These are phyloP conservation scores for Tyto alba DNA, from an alignment of 2,113 vertebrate species.

Conservation along the genomic window DNA sequence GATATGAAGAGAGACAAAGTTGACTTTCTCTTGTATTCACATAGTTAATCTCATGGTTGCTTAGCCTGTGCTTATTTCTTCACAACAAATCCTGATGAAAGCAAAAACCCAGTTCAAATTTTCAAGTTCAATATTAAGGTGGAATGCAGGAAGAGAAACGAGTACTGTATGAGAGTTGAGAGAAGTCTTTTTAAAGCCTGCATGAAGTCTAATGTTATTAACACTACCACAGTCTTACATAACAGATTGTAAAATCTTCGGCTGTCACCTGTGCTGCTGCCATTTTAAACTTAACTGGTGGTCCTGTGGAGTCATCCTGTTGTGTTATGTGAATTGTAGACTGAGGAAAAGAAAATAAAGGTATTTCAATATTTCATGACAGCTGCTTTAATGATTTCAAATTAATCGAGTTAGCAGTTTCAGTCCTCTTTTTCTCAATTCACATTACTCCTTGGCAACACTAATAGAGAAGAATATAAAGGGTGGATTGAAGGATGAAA, in stretches of 20 bases:
- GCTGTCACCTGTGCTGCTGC: not conserved
- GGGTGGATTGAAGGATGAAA: not conserved
- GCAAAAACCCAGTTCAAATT: not conserved
- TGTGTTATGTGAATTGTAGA: not conserved
- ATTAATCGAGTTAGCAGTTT: not conserved
- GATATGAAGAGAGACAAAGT: not conserved
- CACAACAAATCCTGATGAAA: not conserved
- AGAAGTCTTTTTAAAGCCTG: not conserved
- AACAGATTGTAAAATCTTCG: not conserved
- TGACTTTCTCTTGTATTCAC: not conserved
- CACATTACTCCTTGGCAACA: not conserved
- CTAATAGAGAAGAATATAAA: not conserved
- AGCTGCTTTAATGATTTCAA: not conserved
- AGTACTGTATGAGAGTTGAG: not conserved
- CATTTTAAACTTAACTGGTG: not conserved
- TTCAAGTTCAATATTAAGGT: not conserved
- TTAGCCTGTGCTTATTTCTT: not conserved
- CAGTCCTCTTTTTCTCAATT: not conserved
- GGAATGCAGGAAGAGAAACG: not conserved
- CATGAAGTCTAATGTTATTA: not conserved
- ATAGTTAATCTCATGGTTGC: not conserved
- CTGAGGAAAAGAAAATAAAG: not conserved
- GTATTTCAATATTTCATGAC: not conserved
- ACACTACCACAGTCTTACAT: not conserved
- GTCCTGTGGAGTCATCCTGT: not conserved